Base-by-base conservation (phyloP, 2,113 vertebrate species). In the Uria aalge region DNA sequence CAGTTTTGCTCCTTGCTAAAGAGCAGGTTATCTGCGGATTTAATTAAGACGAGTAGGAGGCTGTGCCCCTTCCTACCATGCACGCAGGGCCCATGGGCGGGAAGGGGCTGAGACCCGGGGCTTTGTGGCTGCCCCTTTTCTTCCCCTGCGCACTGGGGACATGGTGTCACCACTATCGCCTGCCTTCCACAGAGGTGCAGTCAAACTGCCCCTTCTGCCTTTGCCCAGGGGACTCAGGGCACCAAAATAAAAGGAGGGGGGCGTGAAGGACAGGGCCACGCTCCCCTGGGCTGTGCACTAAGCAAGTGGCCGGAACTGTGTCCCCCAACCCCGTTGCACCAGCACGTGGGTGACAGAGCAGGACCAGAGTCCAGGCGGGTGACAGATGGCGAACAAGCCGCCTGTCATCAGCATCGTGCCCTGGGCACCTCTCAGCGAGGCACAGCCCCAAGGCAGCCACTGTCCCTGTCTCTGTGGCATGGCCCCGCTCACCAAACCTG, bases 101-200 rank as follows among this genome's bases (percentile, higher is more conserved):
- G 38, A 73, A 84, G 21, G 18, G 50, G 29, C 17, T 13, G 48
- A 43, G 50, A 34, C 12, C 8, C 0, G 1, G 30, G 7, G 11
- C 5, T 52, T 16, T 1, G 0, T 4, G 10, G 26, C 40, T 20
- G 7, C 1, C 1, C 18, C 41, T 63, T 30, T 19, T 55, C 71
- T 62, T 62, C 52, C 45, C 20, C 24, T 29, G 19, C 0, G 0
- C 48, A 0, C 13, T 8, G 38, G 23, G 50, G 57, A 67, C 21
- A 2, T 0, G 12, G 32, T 27, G 21, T 18, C 23, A 7, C 47
- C 0, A 0, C 53, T 67, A 1, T 11, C 15, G 1, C 45, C 12
- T 45, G 23, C 53, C 47, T 34, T 72, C 43, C 24, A 64, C 55
- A 15, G 24, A 72, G 21, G 4, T 24, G 4, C 36, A 23, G 47